Conservation (phyloP, 1,140 invertebrate genomes). For the Megathymus violae region DNA sequence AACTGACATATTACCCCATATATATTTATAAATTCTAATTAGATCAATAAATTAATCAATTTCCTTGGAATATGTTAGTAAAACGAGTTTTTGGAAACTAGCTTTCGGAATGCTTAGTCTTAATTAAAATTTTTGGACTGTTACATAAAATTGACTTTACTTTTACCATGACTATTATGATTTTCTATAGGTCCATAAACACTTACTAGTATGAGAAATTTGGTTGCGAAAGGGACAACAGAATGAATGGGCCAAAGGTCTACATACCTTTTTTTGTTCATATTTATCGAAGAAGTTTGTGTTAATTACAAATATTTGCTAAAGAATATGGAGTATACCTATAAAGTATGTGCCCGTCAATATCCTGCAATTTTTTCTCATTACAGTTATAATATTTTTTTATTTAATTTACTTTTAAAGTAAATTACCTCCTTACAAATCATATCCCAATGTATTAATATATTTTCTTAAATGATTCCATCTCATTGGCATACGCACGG, state of each 20-base stretch:
- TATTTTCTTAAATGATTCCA: not conserved
- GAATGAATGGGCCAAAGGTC: no score
- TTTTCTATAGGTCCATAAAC: no score
- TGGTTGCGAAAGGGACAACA: no score
- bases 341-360: no score
- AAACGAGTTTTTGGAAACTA: not conserved
- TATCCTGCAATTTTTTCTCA: no score
- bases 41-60: not conserved
- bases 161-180: not conserved
- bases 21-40: not conserved
- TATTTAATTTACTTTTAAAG: no score
- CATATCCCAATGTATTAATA: no score
- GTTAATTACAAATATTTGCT: not conserved
- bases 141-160: not conserved
- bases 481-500: not conserved
- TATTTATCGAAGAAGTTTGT: not conserved
- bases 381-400: no score
- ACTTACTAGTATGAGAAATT: no score
- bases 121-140: not conserved
- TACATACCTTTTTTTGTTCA: no score
- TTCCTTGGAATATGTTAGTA: not conserved
- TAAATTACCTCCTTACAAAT: no score
- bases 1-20: not conserved
- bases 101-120: not conserved
- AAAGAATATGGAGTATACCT: no score